phyloP scores from a whole-genome alignment of 2,113 vertebrate genomes.

The Chaetorhynchus papuensis region DNA sequence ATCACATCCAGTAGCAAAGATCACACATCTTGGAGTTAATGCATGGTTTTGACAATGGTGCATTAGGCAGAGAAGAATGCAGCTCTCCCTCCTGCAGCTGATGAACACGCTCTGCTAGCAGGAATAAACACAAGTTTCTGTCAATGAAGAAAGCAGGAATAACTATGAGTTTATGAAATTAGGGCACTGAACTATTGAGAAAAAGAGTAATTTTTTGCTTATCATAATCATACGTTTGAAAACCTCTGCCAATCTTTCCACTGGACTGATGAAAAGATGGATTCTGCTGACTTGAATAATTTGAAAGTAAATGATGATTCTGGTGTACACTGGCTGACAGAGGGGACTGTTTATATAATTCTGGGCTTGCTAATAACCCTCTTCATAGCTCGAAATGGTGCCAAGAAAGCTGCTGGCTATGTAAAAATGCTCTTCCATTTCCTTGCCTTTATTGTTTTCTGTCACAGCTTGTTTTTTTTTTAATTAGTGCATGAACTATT shows the following conservation, averaged over 20 bases:
- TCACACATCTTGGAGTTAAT: not conserved
- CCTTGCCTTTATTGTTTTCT: slow-evolving; percentile 50
- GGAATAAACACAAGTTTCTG: not conserved
- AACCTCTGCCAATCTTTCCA: slow-evolving; percentile 14
- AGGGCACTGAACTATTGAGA: not conserved
- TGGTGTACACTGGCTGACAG: slow-evolving; percentile 15
- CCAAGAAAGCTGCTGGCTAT: slow-evolving; percentile 55
- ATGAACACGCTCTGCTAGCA: not conserved
- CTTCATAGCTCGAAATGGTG: slow-evolving; percentile 46
- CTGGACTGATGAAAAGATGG: slow-evolving; percentile 2
- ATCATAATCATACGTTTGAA: not conserved
- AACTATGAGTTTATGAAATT: not conserved
- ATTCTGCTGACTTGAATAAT: slow-evolving; percentile 52
- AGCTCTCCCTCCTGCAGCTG: not conserved
- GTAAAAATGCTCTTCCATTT: slow-evolving; percentile 30
- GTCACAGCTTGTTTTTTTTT: slow-evolving; percentile 41
- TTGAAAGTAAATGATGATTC: slow-evolving; percentile 28
- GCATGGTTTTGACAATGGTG: not conserved
- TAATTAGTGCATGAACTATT: slow-evolving; percentile 39
- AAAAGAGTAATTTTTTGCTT: not conserved
- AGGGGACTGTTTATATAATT: slow-evolving; percentile 59
- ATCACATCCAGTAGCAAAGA: not conserved
- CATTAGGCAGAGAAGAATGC: not conserved
- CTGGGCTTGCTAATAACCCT: slow-evolving; percentile 42
- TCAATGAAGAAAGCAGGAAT: not conserved